Conservation (phyloP, 2,797 vertebrate genomes). For the Poeciliopsis gracilis region DNA sequence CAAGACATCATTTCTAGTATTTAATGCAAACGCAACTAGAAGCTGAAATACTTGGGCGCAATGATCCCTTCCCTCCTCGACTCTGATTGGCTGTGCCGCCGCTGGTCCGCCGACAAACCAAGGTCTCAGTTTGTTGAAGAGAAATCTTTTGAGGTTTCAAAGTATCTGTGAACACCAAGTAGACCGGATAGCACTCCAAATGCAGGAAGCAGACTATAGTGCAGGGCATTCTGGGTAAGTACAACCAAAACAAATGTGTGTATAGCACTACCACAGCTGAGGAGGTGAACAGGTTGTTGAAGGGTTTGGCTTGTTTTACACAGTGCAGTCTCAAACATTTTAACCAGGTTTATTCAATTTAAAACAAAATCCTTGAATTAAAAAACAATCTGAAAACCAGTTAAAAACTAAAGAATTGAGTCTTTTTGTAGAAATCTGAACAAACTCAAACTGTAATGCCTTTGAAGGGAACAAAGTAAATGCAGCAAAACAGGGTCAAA, state of each 20-base stretch:
- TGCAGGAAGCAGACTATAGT: too few species aligned
- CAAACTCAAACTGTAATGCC: neutral
- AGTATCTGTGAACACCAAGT: neutral
- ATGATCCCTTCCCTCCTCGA: neutral
- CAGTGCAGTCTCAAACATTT: neutral
- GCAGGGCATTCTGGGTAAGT: too few species aligned
- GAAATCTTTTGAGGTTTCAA: neutral
- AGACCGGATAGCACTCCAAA: too few species aligned
- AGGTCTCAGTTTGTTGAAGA: too few species aligned
- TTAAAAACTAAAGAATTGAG: neutral
- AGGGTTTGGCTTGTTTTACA: too few species aligned
- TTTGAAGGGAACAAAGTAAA: conserved; percentile 2
- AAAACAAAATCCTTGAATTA: neutral
- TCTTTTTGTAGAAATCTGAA: neutral
- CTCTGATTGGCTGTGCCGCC: neutral
- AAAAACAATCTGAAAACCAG: neutral
- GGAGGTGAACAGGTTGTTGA: too few species aligned
- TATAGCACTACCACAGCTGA: too few species aligned
- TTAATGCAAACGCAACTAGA: neutral
- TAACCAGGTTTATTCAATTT: neutral
- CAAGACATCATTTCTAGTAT: neutral
- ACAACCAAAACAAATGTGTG: too few species aligned
- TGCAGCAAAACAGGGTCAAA: conserved; percentile 28
- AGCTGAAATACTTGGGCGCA: neutral
- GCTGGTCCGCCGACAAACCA: too few species aligned